Base-by-base conservation (phyloP, 2,113 vertebrate genomes). In the Corythoichthys intestinalis region DNA sequence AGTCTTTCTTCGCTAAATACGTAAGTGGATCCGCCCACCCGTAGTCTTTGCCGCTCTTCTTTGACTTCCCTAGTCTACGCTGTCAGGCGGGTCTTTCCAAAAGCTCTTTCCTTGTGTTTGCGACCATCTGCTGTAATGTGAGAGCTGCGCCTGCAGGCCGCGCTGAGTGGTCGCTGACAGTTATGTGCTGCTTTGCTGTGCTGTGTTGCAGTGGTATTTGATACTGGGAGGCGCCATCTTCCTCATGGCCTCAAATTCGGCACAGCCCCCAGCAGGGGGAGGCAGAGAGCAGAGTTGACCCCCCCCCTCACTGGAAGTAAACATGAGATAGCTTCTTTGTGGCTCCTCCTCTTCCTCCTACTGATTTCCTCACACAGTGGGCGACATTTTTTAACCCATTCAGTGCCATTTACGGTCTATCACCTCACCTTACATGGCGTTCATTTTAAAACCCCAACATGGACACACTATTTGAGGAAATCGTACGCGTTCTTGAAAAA, bases 1-100 rank as follows among this genome's bases (percentile, higher is more conserved):
- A 96, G 70, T 96, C 94, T 17, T 97, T 97, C 79, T 95, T 97
- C 28, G 95, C 95, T 53, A 96, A 95, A 96, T 97, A 97, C 13
- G 95, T 96, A 86, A 94, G 94, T 93, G 58, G n/a, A 17, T 28
- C 11, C 13, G 3, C 12, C 37, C 28, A 2, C 14, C 57, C 57
- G 8, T 58, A 35, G 13, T 63, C 61, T 47, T 63, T 28, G n/a
- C 44, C 11, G 15, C 59, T 61, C 59, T 4, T 58, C 56, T 37
- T 14, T 35, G 14, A 37, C 12, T 12, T 35, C 35, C 34, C 34
- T 4, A 12, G 3, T 6, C 6, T 34, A 7, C 35, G 11, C 13
- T 2, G 20, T 14, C 2, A 15, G 14, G 13, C 35, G 56, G 34
- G 14, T 58, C 4, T 58, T 37, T 37, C 13, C 56, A 37, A 37